Evolutionary conservation across 2,113 vertebrate species (phyloP), one percentile per base, ranked within the genome.

Genomic region (Carassius auratus): DNA sequence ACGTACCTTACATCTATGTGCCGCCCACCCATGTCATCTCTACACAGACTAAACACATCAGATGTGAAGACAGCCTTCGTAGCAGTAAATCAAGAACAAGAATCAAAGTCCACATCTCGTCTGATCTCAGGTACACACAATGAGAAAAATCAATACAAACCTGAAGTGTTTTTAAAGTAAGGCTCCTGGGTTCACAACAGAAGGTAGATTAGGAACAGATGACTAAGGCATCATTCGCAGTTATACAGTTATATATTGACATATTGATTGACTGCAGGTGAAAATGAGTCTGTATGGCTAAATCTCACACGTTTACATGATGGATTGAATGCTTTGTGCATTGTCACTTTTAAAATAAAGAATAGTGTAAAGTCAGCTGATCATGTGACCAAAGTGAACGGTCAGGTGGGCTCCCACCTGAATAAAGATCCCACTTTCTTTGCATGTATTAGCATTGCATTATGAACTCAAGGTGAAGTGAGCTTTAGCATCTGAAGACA

Each of bases 401-500:
- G 66, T 69, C 30, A 62, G 30, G 21, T 62, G 12, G 42, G 23
- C n/a, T 61, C 50, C 21, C 52, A 61, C 38, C 21, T 9, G 66
- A 19, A 42, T 14, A n/a, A 48, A 42, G 1, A 26, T 52, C 6
- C 30, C 73, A 50, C 19, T 1, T 17, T 26, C 14, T 66, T 9
- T 52, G 26, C 19, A 36, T 57, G 17, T n/a, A 57, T 73, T 42
- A 85, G 74, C 50, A 76, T 78, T 17, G n/a, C 19, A 64, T 50
- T 50, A 50, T 50, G 1, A 50, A 50, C 48, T 50, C 48, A 50
- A 57, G 61, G 50, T 71, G 45, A 69, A 14, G 38, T 57, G 52
- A 66, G 50, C 14, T 36, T 13, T 4, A 21, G 45, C 13, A 75
- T 38, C 42, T 12, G 48, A 64, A 76, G 15, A 50, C 17, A 52